These are phyloP conservation scores for Pterocles gutturalis DNA, from an alignment of 2,113 vertebrate genomes.

Conservation along the genomic window DNA sequence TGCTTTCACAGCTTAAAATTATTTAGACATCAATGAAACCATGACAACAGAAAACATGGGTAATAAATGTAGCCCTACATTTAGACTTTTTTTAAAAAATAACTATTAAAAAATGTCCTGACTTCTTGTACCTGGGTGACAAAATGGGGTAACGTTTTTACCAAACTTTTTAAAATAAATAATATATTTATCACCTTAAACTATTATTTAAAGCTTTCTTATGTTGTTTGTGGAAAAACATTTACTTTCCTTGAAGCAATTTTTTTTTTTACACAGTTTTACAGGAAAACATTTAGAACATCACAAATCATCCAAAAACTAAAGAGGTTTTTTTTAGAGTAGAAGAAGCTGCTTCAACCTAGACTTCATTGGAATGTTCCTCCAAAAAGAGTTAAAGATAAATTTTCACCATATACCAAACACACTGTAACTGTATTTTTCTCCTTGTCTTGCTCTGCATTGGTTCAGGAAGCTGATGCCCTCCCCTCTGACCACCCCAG, in stretches of 20 bases:
- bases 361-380: not conserved
- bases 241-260: not conserved
- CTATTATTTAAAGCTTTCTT: not conserved
- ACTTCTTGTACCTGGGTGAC: too few relatives aligned
- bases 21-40: not conserved
- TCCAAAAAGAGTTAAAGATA: not conserved
- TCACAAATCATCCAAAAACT: not conserved
- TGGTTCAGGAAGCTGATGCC: not conserved
- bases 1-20: not conserved
- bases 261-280: not conserved
- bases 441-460: not conserved
- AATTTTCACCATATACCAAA: not conserved
- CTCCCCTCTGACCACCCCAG: rapidly evolving
- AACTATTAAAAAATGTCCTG: not conserved
- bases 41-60: not conserved
- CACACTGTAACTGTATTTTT: not conserved
- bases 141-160: not conserved
- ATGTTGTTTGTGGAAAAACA: not conserved
- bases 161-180: not conserved
- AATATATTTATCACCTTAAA: not conserved
- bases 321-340: not conserved
- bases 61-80: not conserved
- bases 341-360: not conserved
- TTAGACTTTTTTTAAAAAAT: not conserved
- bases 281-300: not conserved